Conservation (phyloP, 2,797 vertebrate species). For the Macroramphosus scolopax region DNA sequence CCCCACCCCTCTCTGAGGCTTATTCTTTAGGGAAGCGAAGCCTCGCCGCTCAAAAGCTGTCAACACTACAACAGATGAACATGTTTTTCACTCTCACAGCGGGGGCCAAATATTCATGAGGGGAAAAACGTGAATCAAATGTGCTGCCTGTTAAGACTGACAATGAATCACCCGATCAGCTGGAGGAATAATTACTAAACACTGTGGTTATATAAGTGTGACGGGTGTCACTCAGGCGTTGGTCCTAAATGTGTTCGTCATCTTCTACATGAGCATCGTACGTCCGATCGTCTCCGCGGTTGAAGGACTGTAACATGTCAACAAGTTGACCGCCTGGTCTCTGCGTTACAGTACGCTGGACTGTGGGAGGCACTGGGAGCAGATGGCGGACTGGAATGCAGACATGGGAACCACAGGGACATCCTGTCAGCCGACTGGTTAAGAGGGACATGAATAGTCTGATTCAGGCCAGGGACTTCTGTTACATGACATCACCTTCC, state of each 20-base stretch:
- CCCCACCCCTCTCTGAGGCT: conserved; percentile 28
- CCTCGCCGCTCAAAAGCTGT: conserved; percentile 55
- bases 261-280: conserved; percentile 21
- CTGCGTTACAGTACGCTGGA: no score
- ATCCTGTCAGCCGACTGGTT: no score
- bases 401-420: no score
- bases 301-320: conserved; percentile 3
- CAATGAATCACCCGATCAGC: conserved; percentile 62
- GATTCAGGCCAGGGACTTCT: no score
- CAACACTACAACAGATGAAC: conserved; percentile 59
- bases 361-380: no score
- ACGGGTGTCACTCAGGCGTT: conserved; percentile 40
- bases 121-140: conserved; percentile 50
- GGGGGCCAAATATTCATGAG: conserved; percentile 63
- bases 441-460: no score
- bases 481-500: no score
- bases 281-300: no score
- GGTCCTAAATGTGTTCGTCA: conserved; percentile 6
- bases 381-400: no score
- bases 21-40: conserved; percentile 40
- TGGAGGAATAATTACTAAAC: conserved; percentile 38
- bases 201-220: conserved; percentile 29
- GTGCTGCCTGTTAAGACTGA: conserved; percentile 35
- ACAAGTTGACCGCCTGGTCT: no score
- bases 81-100: conserved; percentile 53